phyloP scores from a whole-genome alignment of 2,888 invertebrate species.

The Cyrtodaria siliqua region DNA sequence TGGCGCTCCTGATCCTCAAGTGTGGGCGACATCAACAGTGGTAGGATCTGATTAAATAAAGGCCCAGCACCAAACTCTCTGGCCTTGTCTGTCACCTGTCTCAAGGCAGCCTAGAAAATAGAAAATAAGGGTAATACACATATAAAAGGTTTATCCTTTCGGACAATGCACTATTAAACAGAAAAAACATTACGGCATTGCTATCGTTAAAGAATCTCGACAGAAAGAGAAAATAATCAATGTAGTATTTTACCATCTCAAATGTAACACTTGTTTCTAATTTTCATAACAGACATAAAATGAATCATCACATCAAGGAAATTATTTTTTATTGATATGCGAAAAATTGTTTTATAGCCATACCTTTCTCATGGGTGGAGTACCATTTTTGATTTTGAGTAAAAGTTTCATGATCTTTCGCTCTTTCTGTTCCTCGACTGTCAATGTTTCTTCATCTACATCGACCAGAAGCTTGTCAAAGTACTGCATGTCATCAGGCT shows the following conservation, averaged over 20 bases:
- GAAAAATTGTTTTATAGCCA: too few species aligned
- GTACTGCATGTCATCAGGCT: slow-evolving; percentile 99
- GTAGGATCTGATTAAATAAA: slow-evolving; percentile 99
- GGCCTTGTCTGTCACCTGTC: slow-evolving; percentile 99
- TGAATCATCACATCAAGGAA: too few species aligned
- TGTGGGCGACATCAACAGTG: slow-evolving; percentile 99
- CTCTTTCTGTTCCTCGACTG: slow-evolving; percentile 99
- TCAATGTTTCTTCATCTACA: slow-evolving; percentile 97
- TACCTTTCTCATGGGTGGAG: slow-evolving; percentile 98
- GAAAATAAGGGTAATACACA: too few species aligned
- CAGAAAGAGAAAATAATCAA: too few species aligned
- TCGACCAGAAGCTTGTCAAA: slow-evolving; percentile 99
- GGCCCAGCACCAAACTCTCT: slow-evolving; percentile 99
- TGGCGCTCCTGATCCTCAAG: slow-evolving; percentile 99
- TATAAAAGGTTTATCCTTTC: too few species aligned
- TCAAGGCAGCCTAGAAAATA: slow-evolving; percentile 90
- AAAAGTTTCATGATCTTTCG: slow-evolving; percentile 99
- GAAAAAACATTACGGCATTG: too few species aligned
- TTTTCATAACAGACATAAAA: too few species aligned
- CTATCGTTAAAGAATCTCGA: too few species aligned
- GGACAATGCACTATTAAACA: too few species aligned
- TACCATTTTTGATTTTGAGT: slow-evolving; percentile 99
- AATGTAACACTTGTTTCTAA: too few species aligned
- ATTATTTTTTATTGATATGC: too few species aligned
- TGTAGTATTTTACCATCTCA: too few species aligned